These are phyloP conservation scores for Anneissia japonica DNA, from an alignment of 35 echinoderm and acorn worm genomes.

Conservation along the genomic window DNA sequence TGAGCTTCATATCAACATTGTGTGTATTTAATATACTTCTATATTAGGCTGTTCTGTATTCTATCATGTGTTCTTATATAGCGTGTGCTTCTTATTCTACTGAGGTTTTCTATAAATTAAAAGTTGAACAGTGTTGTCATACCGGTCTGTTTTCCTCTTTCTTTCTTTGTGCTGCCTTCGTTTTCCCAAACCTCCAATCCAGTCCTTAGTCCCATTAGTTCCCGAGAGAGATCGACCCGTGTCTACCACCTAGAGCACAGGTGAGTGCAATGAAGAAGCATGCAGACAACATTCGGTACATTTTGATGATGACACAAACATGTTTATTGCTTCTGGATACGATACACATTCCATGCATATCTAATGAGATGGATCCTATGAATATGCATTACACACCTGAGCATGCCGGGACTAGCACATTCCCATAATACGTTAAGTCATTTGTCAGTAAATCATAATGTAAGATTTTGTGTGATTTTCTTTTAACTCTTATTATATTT, in stretches of 20 bases:
- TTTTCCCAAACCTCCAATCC: neutral
- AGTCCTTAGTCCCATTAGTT: neutral
- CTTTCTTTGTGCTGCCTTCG: neutral
- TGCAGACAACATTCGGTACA: neutral
- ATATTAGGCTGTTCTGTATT: conserved; percentile 1
- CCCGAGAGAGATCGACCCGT: neutral
- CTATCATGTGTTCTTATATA: neutral
- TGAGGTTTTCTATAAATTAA: neutral
- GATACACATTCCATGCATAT: neutral
- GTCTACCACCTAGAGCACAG: neutral
- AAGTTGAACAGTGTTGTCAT: neutral
- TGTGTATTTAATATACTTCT: neutral
- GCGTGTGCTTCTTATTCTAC: neutral
- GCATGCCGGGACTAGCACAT: neutral
- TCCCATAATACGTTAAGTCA: no score
- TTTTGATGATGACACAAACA: neutral
- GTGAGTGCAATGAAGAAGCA: neutral
- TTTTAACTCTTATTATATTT: no score
- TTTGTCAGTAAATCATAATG: no score
- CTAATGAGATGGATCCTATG: neutral
- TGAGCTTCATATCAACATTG: conserved; percentile 1
- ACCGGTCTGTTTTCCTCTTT: neutral
- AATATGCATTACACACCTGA: neutral
- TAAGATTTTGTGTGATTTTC: no score
- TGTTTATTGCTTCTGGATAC: neutral